phyloP scores from a whole-genome alignment of 2,113 vertebrate species.

The Pao palembangensis region DNA sequence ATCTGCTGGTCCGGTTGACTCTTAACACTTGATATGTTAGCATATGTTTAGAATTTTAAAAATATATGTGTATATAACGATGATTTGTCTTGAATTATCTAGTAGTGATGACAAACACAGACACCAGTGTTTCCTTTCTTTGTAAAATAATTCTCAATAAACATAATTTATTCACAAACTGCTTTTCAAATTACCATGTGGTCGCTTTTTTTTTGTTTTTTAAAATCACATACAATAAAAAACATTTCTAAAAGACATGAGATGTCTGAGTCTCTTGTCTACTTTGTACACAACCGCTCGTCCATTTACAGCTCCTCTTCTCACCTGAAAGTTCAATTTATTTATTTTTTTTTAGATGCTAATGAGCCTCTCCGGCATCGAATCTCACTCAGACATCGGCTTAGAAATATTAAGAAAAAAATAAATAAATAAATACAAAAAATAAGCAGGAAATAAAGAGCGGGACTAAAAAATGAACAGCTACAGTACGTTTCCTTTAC shows the following conservation, averaged over 20 bases:
- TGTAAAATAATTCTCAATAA: constrained; percentile 81
- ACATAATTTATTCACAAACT: constrained; percentile 81
- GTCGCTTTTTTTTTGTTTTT: constrained; percentile 54
- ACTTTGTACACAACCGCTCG: constrained; percentile 61
- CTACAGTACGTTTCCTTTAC: constrained; percentile 63
- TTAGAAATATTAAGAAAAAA: constrained; percentile 67
- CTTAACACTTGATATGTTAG: background rate
- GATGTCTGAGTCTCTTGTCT: constrained; percentile 63
- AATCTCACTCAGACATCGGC: constrained; percentile 60
- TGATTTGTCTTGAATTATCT: too few relatives aligned
- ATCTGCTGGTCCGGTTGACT: background rate
- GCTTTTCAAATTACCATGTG: constrained; percentile 67
- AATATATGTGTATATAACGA: too few relatives aligned
- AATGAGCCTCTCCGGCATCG: constrained; percentile 26
- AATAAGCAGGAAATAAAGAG: constrained; percentile 60
- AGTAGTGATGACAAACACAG: constrained; percentile 20
- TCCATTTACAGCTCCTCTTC: constrained; percentile 7
- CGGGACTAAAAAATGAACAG: constrained; percentile 64
- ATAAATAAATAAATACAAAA: constrained; percentile 49
- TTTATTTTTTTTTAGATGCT: constrained; percentile 13
- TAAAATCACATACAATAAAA: constrained; percentile 76
- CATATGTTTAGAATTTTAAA: too few relatives aligned
- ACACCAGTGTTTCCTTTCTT: constrained; percentile 52
- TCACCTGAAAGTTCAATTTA: background rate
- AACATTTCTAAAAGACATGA: constrained; percentile 74